These are phyloP conservation scores for Penaeus monodon DNA, from an alignment of 2,888 invertebrate genomes.

Conservation along the genomic window DNA sequence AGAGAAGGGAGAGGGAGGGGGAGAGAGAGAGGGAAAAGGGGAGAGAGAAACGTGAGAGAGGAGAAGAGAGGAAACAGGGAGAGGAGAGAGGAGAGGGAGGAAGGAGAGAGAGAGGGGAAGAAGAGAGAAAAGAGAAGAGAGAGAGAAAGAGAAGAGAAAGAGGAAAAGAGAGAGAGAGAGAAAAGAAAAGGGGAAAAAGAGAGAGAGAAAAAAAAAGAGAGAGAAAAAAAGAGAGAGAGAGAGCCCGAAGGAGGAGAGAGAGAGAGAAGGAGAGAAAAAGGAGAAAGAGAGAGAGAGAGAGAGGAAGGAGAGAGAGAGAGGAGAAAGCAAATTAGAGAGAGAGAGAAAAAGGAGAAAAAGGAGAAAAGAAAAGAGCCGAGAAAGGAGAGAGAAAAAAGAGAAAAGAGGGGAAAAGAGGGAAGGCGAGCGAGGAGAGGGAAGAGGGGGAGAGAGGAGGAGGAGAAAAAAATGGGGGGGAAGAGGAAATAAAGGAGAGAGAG, in stretches of 20 bases:
- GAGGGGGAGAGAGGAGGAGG: neutral
- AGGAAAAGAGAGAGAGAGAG: neutral
- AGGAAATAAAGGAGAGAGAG: neutral
- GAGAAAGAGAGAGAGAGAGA: too few species aligned
- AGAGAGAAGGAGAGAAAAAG: too few species aligned
- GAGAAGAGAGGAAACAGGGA: neutral
- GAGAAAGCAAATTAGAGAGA: neutral
- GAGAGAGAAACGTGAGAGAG: neutral
- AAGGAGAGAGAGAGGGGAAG: too few species aligned
- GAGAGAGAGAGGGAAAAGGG: slow-evolving; percentile 1
- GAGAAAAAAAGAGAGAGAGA: too few species aligned
- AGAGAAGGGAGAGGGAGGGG: neutral
- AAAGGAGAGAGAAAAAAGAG: too few species aligned
- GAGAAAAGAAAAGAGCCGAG: neutral
- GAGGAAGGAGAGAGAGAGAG: neutral
- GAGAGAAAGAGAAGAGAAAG: too few species aligned
- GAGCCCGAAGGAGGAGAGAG: too few species aligned
- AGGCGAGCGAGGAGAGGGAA: neutral
- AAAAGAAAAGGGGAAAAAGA: too few species aligned
- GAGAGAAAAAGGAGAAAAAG: neutral
- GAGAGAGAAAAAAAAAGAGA: neutral
- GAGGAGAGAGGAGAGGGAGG: too few species aligned
- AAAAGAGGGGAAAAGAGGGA: neutral
- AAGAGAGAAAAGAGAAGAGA: too few species aligned
- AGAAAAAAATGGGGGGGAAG: neutral